These are phyloP conservation scores for Chelon labrosus DNA, from an alignment of 2,797 vertebrate genomes.

Conservation along the genomic window DNA sequence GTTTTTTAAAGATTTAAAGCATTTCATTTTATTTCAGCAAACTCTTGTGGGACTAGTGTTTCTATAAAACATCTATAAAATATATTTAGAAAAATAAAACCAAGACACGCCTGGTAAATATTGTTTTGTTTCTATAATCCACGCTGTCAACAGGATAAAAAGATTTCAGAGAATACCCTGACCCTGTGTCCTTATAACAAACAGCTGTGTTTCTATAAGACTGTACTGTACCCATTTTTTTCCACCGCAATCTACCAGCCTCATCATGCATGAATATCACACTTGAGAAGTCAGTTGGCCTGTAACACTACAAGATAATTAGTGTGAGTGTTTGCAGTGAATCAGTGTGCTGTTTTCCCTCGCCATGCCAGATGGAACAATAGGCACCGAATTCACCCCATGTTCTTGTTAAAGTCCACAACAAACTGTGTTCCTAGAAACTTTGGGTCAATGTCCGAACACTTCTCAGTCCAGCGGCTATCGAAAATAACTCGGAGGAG, in stretches of 20 bases:
- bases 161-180: not conserved
- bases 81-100: not conserved
- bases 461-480: not conserved
- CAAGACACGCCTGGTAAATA: not conserved
- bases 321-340: conserved; percentile 60
- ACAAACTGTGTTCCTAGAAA: conserved; percentile 7
- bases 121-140: not conserved
- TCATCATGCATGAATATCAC: conserved; percentile 67
- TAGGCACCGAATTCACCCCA: conserved; percentile 27
- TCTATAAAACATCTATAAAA: too few relatives aligned
- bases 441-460: not conserved
- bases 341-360: conserved; percentile 56
- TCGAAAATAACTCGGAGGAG: not conserved
- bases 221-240: conserved; percentile 25
- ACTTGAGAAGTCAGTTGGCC: conserved; percentile 62
- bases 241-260: conserved; percentile 42
- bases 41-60: too few relatives aligned
- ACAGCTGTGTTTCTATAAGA: conserved; percentile 18
- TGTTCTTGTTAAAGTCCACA: conserved; percentile 31
- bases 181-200: conserved; percentile 6
- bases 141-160: not conserved
- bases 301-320: conserved; percentile 62
- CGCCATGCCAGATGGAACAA: conserved; percentile 66
- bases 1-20: too few relatives aligned
- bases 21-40: too few relatives aligned